Evolutionary conservation across 2,888 invertebrate genomes (phyloP).

Genomic region (Dolichopus griseipennis): DNA sequence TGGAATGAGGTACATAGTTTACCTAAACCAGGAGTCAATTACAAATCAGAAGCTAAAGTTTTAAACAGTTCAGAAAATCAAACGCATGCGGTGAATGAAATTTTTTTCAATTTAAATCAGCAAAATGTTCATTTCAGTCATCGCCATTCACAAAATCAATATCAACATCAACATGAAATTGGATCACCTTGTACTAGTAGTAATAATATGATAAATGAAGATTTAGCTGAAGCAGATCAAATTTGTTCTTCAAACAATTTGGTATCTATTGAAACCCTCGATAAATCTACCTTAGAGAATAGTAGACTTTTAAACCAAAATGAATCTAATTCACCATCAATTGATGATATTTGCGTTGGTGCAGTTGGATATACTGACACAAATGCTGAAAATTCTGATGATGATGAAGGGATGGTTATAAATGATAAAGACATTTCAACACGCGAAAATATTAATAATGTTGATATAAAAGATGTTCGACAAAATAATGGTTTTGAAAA

Average conservation of each 20-base stretch:
- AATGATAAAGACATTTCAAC: neutral
- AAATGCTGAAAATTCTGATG: neutral
- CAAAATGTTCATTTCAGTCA: neutral
- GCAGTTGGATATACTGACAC: neutral
- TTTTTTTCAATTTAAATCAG: neutral
- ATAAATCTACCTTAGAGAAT: neutral
- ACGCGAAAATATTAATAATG: neutral
- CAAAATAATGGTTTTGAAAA: neutral
- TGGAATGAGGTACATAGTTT: neutral
- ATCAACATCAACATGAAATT: neutral
- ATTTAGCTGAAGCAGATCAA: conserved; percentile 74
- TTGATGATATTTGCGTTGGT: neutral
- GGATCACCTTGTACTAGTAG: conserved; percentile 32
- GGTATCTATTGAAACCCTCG: neutral
- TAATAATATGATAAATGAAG: conserved; percentile 53
- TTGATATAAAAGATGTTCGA: neutral
- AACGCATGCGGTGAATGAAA: neutral
- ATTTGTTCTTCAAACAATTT: conserved; percentile 43
- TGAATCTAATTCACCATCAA: neutral
- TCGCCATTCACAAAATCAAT: neutral
- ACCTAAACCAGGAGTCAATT: neutral
- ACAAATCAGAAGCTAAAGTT: conserved; percentile 6
- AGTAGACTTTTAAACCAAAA: neutral
- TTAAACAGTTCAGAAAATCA: neutral
- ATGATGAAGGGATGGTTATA: neutral